Evolutionary conservation across 2,113 vertebrate species (phyloP).

Genomic region (Platysteira castanea): DNA sequence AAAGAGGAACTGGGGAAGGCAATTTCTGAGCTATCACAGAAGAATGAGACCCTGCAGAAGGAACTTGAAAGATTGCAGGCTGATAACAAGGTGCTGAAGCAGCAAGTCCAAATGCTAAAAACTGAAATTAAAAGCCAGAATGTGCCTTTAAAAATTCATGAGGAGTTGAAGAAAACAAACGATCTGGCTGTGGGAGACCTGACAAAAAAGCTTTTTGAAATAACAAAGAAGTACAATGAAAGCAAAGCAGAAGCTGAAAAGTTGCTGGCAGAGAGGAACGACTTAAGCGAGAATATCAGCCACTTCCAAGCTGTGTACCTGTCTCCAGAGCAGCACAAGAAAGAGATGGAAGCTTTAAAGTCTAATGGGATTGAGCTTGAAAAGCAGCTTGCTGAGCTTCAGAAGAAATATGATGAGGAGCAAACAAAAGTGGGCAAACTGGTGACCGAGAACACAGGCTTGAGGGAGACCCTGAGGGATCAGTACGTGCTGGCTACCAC

Average conservation of each 20-base stretch:
- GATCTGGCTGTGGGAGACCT: conserved; percentile 77
- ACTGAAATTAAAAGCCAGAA: conserved; percentile 81
- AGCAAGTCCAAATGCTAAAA: conserved; percentile 81
- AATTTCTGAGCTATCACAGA: conserved; percentile 76
- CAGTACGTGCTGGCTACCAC: conserved; percentile 77
- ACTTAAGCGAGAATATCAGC: conserved; percentile 70
- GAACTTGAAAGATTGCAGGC: conserved; percentile 76
- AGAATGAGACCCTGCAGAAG: conserved; percentile 81
- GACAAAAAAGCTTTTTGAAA: conserved; percentile 82
- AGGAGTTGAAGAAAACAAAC: conserved; percentile 80
- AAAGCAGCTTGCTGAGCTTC: conserved; percentile 74
- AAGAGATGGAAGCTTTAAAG: conserved; percentile 72
- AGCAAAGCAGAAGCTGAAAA: conserved; percentile 79
- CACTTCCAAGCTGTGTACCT: conserved; percentile 69
- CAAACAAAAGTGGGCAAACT: conserved; percentile 69
- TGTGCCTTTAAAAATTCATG: conserved; percentile 78
- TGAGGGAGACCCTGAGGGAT: conserved; percentile 73
- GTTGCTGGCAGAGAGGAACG: conserved; percentile 74
- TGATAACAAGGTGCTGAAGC: conserved; percentile 78
- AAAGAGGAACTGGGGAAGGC: conserved; percentile 73
- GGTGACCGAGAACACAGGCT: conserved; percentile 67
- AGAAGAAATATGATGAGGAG: conserved; percentile 68
- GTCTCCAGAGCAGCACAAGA: conserved; percentile 73
- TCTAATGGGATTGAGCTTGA: conserved; percentile 68
- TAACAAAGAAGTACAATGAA: conserved; percentile 74